Percentiles rank a stretch among this genome's conserved stretches.
Evolutionary conservation across 2,113 vertebrate genomes (phyloP).

Genomic region (Scolopax mira): DNA sequence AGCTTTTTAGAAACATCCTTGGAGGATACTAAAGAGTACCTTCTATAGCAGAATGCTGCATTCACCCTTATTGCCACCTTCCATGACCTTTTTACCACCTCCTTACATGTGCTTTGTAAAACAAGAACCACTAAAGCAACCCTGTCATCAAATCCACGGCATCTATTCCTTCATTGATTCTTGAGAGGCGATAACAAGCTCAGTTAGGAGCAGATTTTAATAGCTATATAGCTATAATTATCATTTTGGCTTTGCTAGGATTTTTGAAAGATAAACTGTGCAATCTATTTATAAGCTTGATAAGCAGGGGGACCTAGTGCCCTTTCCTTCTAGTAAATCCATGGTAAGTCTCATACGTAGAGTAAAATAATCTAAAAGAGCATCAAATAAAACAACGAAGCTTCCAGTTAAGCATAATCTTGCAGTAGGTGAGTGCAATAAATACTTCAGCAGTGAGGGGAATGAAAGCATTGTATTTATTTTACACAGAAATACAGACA

Average conservation of each 20-base stretch:
- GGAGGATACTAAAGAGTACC: neutral
- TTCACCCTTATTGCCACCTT: neutral
- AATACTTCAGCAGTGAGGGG: slow-evolving; percentile 8
- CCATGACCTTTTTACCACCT: slow-evolving; percentile 19
- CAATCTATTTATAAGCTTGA: slow-evolving; percentile 48
- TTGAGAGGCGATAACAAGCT: slow-evolving; percentile 18
- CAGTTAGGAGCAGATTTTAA: slow-evolving; percentile 22
- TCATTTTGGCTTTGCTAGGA: slow-evolving; percentile 24
- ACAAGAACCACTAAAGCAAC: neutral
- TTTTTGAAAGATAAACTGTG: slow-evolving; percentile 44
- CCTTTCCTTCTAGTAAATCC: slow-evolving; percentile 14
- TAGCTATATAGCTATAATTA: slow-evolving; percentile 48
- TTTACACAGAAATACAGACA: neutral
- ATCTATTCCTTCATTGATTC: slow-evolving; percentile 24
- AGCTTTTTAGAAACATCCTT: slow-evolving; percentile 30
- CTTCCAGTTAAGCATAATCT: neutral
- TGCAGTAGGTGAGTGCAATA: neutral
- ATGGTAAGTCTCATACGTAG: neutral
- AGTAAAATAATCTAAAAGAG: slow-evolving; percentile 9
- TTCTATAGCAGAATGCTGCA: slow-evolving; percentile 37
- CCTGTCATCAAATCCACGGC: neutral
- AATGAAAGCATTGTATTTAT: neutral
- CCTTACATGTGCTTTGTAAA: slow-evolving; percentile 27
- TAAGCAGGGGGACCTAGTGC: neutral
- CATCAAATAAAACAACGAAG: neutral